Percentiles rank a stretch among this genome's conserved stretches.
Conservation (phyloP, 2,113 vertebrate species). For the Strix aluco region DNA sequence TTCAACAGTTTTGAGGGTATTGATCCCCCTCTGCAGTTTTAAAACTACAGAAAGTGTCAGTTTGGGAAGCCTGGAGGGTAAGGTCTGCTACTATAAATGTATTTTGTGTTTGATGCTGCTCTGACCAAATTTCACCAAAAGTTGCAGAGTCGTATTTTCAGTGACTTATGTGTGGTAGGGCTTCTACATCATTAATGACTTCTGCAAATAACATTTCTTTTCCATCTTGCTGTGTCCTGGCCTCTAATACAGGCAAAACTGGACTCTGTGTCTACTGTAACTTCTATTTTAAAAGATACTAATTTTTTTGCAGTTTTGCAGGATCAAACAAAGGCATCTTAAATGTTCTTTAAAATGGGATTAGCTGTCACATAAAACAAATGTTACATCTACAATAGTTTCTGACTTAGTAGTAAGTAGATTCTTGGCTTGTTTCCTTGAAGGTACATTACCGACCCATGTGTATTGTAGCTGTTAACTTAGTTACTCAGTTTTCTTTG, state of each 20-base stretch:
- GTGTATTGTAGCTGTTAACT: background rate
- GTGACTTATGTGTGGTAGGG: background rate
- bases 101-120: background rate
- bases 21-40: background rate
- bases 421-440: conserved; percentile 25
- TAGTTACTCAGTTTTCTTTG: background rate
- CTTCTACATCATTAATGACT: background rate
- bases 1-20: background rate
- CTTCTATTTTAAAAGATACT: background rate
- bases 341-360: background rate
- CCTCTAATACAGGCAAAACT: background rate
- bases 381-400: background rate
- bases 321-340: background rate
- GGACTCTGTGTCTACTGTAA: too few species aligned
- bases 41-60: background rate
- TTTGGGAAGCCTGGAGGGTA: background rate
- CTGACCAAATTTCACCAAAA: background rate
- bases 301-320: background rate
- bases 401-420: background rate
- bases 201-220: background rate
- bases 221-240: background rate
- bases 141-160: background rate
- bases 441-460: background rate
- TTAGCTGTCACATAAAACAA: background rate
- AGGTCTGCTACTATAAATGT: background rate